phyloP scores from a whole-genome alignment of 1,140 invertebrate genomes.

The Lordiphosa mommai region DNA sequence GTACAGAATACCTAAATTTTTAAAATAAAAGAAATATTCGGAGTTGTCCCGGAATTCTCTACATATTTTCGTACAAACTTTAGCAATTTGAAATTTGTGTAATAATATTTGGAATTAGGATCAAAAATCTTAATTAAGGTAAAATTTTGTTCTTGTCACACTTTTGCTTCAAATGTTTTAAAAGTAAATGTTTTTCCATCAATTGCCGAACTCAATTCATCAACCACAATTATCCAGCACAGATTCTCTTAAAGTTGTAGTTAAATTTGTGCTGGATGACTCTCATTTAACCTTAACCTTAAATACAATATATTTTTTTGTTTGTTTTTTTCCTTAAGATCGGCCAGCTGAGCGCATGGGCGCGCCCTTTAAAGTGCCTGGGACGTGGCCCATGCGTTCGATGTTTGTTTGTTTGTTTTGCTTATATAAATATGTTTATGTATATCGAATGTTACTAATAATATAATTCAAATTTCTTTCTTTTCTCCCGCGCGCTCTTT shows the following conservation, averaged over 20 bases:
- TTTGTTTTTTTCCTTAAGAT: constrained; percentile 67
- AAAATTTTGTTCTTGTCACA: constrained; percentile 4
- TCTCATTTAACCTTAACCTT: constrained; percentile 42
- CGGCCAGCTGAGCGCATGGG: constrained; percentile 81
- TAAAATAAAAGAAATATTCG: no score
- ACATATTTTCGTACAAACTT: no score
- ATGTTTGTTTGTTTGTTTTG: constrained; percentile 85
- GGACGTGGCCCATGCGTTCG: constrained; percentile 87
- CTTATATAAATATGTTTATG: constrained; percentile 26
- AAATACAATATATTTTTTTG: constrained; percentile 44
- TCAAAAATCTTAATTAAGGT: no score
- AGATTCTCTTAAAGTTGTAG: not conserved
- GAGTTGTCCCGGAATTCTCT: no score
- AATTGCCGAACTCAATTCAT: not conserved
- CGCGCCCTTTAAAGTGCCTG: constrained; percentile 81
- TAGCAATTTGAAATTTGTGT: no score
- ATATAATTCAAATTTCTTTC: constrained; percentile 70
- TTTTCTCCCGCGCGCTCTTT: constrained; percentile 43
- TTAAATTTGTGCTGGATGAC: not conserved
- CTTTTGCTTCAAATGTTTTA: not conserved
- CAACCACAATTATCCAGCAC: not conserved
- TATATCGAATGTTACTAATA: constrained; percentile 67
- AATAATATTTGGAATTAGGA: no score
- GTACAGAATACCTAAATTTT: no score
- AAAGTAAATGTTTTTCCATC: not conserved